Evolutionary conservation across 53 echinoderm and acorn worm species (phyloP).

Genomic region (Pentamera pediparva): DNA sequence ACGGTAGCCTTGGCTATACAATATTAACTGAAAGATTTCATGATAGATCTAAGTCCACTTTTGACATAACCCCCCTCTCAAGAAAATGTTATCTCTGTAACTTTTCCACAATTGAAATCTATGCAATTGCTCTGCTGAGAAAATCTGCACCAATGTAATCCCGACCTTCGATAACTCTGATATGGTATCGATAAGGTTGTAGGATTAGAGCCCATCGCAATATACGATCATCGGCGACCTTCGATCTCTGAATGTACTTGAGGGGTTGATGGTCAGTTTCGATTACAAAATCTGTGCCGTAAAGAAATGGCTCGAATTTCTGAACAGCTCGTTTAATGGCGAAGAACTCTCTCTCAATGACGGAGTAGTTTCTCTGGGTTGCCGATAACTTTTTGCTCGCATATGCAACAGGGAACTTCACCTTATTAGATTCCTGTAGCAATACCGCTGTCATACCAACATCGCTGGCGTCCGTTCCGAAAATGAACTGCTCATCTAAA

Average conservation of each 20-base stretch:
- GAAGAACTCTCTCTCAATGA: conserved; percentile 14
- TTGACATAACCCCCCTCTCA: neutral
- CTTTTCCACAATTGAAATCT: neutral
- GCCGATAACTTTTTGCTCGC: conserved; percentile 12
- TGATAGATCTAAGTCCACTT: too few species aligned
- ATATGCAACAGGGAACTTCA: conserved; percentile 18
- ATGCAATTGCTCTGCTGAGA: conserved; percentile 18
- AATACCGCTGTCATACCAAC: conserved; percentile 2
- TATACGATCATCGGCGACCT: conserved; percentile 10
- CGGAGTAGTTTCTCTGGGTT: neutral
- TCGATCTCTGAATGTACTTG: neutral
- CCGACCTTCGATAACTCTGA: conserved; percentile 16
- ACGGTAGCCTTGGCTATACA: too few species aligned
- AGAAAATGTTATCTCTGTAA: neutral
- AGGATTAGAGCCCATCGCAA: conserved; percentile 11
- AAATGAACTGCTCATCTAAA: neutral
- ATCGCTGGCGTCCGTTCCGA: conserved; percentile 17
- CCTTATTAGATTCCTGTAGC: neutral
- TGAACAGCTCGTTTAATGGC: conserved; percentile 15
- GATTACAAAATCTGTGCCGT: neutral
- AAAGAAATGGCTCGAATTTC: conserved; percentile 9
- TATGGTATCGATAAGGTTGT: neutral
- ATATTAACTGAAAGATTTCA: too few species aligned
- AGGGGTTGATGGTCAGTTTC: conserved; percentile 32
- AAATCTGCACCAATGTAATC: conserved; percentile 35